Conservation (phyloP, 2,797 vertebrate species). For the Rhincodon typus region DNA sequence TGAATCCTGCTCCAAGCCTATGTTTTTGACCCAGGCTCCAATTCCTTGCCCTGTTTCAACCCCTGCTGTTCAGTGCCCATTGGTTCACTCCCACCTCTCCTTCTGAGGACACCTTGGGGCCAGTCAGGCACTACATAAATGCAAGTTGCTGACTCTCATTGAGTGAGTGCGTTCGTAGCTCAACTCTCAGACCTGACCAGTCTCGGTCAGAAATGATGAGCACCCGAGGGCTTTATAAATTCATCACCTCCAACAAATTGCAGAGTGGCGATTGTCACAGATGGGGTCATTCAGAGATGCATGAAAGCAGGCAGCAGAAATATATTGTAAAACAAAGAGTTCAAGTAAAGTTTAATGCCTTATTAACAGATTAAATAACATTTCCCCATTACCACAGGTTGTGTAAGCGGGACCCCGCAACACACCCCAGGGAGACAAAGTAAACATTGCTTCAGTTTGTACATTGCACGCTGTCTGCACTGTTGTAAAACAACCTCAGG, state of each 20-base stretch:
- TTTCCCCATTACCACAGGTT: not conserved
- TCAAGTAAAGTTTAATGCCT: constrained; percentile 3
- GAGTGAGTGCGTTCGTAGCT: not conserved
- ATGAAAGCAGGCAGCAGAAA: not conserved
- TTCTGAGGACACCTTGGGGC: not conserved
- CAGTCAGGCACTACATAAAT: not conserved
- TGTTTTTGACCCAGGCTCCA: not conserved
- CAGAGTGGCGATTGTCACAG: not conserved
- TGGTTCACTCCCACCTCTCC: not conserved
- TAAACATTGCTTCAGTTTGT: not conserved
- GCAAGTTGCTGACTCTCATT: not conserved
- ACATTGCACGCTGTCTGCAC: not conserved
- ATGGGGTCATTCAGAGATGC: not conserved
- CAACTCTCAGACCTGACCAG: not conserved
- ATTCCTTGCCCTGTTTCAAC: not conserved
- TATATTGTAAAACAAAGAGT: constrained; percentile 16
- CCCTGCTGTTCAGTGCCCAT: not conserved
- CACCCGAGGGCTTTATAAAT: not conserved
- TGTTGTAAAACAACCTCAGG: not conserved
- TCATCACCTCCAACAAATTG: not conserved
- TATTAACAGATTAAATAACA: not conserved
- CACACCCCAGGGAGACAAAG: not conserved
- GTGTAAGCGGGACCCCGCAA: not conserved
- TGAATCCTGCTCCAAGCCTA: not conserved
- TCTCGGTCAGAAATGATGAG: not conserved